Evolutionary conservation across 2,797 vertebrate species (phyloP), one percentile per base, ranked within the genome.

Genomic region (Typhlichthys eigenmanni): DNA sequence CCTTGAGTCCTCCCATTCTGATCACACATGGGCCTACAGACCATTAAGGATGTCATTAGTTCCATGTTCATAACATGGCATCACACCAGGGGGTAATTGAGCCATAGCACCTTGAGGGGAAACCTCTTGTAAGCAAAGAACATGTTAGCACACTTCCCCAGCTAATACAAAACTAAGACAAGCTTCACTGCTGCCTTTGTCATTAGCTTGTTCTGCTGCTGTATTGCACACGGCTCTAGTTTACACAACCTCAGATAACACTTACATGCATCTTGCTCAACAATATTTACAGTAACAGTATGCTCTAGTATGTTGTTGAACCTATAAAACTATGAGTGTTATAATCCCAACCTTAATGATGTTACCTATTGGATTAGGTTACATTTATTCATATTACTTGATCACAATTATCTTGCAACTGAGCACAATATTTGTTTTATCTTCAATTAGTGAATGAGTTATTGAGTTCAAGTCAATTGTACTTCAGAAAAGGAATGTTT

Each of bases 11-110:
- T 79, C 62, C 11, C 1, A 60, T 66, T 47, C 47, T 43, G 68
- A 1, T 14, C 5, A 7, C 4, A 19, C 58, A 60, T 24, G 51
- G 17, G 17, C 58, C 19, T 14, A 32, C 52, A 8, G 47, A 72
- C 32, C 12, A 66, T 83, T 43, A 43, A 43, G 38, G 74, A 82
- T 68, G 75, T 85, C 76, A 86, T 13, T 14, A 48, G 10, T 12
- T 13, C 47, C 38, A 43, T 43, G 38, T 62, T 51, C 45, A 16
- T 57, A 60, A 47, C 17, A 50, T 64, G 65, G 78, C 78, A 68
- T 68, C 34, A 61, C 74, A 60, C 69, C 63, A 58, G 17, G 53
- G 59, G 66, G 59, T 38, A 62, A 80, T 47, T 58, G 54, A 68
- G 58, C 19, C 55, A 17, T 46, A 61, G 56, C 65, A 43, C 66